These are phyloP conservation scores for Monoplex corrugatus DNA, from an alignment of 2,888 invertebrate genomes.

Conservation along the genomic window DNA sequence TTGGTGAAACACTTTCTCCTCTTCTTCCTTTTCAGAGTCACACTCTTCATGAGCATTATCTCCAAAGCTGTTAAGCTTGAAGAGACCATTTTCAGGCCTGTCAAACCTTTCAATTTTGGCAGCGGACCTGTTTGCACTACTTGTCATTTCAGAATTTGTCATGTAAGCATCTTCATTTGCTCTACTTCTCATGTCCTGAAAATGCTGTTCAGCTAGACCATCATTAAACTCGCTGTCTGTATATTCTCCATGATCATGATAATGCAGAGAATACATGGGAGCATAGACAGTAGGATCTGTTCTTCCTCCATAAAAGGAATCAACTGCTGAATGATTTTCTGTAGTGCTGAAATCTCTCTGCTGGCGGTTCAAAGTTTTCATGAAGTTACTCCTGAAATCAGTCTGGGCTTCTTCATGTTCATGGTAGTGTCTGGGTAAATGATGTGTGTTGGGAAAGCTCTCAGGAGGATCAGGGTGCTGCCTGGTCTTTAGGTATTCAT, in stretches of 20 bases:
- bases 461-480: background rate
- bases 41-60: background rate
- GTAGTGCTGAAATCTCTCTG: background rate
- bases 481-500: background rate
- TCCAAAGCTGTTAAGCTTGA: background rate
- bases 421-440: background rate
- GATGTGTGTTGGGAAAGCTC: background rate
- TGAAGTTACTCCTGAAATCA: conserved; percentile 1
- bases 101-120: too few relatives aligned
- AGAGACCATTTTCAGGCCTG: background rate
- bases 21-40: background rate
- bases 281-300: background rate
- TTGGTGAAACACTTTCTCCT: background rate
- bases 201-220: background rate
- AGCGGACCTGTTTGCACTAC: background rate
- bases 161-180: background rate
- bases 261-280: background rate
- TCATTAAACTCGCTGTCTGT: background rate
- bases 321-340: background rate
- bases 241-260: background rate
- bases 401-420: conserved; percentile 22
- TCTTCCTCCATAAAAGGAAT: background rate
- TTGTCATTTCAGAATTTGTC: background rate
- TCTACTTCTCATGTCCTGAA: background rate
- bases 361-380: background rate